phyloP scores from a whole-genome alignment of 2,888 invertebrate species.

The Luperina testacea region DNA sequence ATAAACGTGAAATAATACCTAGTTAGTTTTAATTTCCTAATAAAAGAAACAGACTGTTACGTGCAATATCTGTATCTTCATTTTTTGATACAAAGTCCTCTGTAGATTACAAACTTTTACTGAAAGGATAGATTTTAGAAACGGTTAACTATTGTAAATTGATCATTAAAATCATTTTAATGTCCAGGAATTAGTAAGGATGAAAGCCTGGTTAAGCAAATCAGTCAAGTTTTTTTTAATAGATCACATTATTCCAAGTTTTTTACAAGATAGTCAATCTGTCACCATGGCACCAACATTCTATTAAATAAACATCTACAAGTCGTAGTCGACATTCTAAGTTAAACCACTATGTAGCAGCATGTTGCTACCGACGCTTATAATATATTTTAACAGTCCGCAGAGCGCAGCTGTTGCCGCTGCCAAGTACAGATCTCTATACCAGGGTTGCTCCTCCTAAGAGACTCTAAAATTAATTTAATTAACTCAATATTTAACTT shows the following conservation, averaged over 20 bases:
- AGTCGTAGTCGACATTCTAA: constrained; percentile 29
- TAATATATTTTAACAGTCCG: constrained; percentile 67
- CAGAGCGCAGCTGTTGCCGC: constrained; percentile 66
- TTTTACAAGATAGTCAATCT: background rate
- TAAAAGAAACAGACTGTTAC: constrained; percentile 55
- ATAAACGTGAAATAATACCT: constrained; percentile 63
- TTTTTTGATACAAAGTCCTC: constrained; percentile 15
- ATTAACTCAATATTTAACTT: constrained; percentile 23
- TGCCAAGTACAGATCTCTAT: constrained; percentile 55
- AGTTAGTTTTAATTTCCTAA: constrained; percentile 60
- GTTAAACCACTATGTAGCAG: constrained; percentile 44
- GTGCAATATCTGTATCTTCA: constrained; percentile 38
- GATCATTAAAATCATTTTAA: background rate
- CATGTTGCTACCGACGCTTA: constrained; percentile 40
- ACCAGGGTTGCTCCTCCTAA: constrained; percentile 39
- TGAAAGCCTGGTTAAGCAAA: background rate
- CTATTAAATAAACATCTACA: constrained; percentile 22
- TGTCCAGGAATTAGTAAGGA: background rate
- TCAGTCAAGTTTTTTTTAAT: background rate
- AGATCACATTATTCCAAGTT: background rate
- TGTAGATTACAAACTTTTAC: constrained; percentile 1
- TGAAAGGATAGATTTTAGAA: background rate
- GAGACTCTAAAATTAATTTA: constrained; percentile 35
- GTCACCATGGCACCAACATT: constrained; percentile 8
- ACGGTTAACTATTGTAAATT: background rate